Evolutionary conservation across 2,797 vertebrate species (phyloP), one percentile per base, ranked within the genome.

Genomic region (Danionella dracula): DNA sequence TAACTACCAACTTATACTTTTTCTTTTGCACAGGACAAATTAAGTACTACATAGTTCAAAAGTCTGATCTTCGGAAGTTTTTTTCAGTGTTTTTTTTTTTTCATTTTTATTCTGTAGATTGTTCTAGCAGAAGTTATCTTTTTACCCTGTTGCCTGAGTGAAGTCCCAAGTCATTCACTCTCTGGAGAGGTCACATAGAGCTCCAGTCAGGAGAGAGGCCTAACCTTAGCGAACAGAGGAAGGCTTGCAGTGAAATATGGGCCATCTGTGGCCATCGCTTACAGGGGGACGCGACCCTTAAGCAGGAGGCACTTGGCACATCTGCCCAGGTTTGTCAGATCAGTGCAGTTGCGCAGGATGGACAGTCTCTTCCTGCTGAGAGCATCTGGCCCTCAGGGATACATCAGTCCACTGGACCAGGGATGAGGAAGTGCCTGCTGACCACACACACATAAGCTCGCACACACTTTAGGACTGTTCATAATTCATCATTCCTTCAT

Each of bases 321-420:
- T 75, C 72, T 77, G 71, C 69, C 65, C 65, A 76, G 76, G 76
- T 70, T 77, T 86, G 84, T 84, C 84, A 85, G 74, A 77, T 75
- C 71, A 76, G 77, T 79, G 72, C 79, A 72, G 83, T 71, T 48
- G 80, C 59, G 57, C 76, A 77, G 77, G 71, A 81, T 71, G 76
- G 81, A 74, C 73, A 73, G 84, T 78, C 80, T 65, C 56, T 35
- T 83, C 84, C 79, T 79, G 81, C 82, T 80, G 83, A 82, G 79
- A 73, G 81, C 87, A 89, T 87, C 85, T 89, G 86, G 83, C 76
- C 72, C 79, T 73, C 68, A 75, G 77, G 77, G 73, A 71, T 64
- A 41, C 32, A 68, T 67, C 68, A 73, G 75, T 45, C 57, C 72
- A 72, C 21, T 70, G 50, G 27, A 66, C 38, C 70, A 71, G 61